phyloP scores from a whole-genome alignment of 2,797 vertebrate genomes.

The Aplochiton taeniatus region DNA sequence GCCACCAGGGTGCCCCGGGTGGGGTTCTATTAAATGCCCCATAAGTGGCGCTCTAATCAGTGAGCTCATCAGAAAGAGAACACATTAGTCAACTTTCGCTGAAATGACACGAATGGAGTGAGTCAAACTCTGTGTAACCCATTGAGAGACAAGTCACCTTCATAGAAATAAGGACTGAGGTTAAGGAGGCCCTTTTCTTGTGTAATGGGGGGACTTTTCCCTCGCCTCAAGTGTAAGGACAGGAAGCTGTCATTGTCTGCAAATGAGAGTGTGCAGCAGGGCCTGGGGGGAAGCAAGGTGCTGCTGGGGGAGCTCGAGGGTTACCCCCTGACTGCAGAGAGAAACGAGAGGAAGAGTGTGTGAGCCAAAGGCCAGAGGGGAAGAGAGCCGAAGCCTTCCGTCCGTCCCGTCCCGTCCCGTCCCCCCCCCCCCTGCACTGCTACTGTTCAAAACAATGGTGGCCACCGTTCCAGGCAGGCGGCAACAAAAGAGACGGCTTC shows the following conservation, averaged over 20 bases:
- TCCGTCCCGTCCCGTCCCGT: too few species aligned
- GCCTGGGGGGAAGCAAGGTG: not conserved
- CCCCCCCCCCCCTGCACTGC: slow-evolving; percentile 24
- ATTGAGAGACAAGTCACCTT: not conserved
- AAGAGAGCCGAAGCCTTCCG: slow-evolving; percentile 38
- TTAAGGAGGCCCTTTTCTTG: slow-evolving; percentile 23
- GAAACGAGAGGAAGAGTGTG: slow-evolving; percentile 43
- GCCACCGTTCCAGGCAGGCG: not conserved
- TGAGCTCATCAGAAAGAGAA: too few species aligned
- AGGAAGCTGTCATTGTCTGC: slow-evolving; percentile 44
- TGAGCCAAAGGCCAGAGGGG: slow-evolving; percentile 41
- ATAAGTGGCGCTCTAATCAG: too few species aligned
- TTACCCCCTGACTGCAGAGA: slow-evolving; percentile 3
- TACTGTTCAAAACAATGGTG: slow-evolving; percentile 14
- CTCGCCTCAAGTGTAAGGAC: slow-evolving; percentile 1
- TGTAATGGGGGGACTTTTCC: slow-evolving; percentile 25
- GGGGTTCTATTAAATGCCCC: too few species aligned
- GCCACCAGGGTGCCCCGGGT: too few species aligned
- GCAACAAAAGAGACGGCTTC: slow-evolving; percentile 49
- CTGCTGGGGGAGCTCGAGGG: slow-evolving; percentile 20
- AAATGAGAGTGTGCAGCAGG: slow-evolving; percentile 18
- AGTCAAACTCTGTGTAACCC: not conserved
- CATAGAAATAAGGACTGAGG: not conserved
- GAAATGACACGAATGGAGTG: not conserved
- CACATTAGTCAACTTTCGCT: too few species aligned